A percentile compares a stretch with the other conserved stretches of the same genome.
Conservation (phyloP, 2,113 vertebrate species). For the Butorides virescens region DNA sequence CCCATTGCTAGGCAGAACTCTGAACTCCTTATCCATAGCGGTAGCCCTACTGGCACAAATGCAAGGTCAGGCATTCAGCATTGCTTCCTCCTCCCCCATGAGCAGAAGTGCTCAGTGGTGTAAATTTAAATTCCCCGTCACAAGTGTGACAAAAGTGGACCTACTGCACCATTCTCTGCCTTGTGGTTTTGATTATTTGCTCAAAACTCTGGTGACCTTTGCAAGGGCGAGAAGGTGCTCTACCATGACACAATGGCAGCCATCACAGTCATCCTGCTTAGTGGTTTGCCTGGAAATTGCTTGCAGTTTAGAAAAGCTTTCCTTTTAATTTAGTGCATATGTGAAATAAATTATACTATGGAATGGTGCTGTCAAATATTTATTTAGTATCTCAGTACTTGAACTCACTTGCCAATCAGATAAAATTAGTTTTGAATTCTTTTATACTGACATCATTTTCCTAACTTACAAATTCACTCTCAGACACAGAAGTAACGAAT, state of each 20-base stretch:
- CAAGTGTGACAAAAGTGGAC: not conserved
- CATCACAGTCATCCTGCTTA: not conserved
- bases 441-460: conserved; percentile 61
- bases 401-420: conserved; percentile 62
- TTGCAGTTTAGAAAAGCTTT: conserved; percentile 13
- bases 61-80: not conserved
- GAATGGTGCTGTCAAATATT: conserved; percentile 63
- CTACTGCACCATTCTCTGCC: not conserved
- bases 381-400: conserved; percentile 60
- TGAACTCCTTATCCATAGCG: not conserved
- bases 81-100: not conserved
- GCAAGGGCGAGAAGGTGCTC: not conserved
- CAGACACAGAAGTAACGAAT: conserved; percentile 33
- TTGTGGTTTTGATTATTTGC: not conserved
- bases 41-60: not conserved
- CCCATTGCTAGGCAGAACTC: not conserved
- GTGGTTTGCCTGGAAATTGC: conserved; percentile 45
- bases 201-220: not conserved
- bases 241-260: not conserved
- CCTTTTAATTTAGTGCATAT: conserved; percentile 53
- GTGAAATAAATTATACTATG: conserved; percentile 53
- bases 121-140: not conserved
- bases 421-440: conserved; percentile 64
- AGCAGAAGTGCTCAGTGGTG: not conserved
- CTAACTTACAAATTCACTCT: conserved; percentile 38